These are phyloP conservation scores for Eretmocerus hayati DNA, from an alignment of 2,888 invertebrate genomes.

Conservation along the genomic window DNA sequence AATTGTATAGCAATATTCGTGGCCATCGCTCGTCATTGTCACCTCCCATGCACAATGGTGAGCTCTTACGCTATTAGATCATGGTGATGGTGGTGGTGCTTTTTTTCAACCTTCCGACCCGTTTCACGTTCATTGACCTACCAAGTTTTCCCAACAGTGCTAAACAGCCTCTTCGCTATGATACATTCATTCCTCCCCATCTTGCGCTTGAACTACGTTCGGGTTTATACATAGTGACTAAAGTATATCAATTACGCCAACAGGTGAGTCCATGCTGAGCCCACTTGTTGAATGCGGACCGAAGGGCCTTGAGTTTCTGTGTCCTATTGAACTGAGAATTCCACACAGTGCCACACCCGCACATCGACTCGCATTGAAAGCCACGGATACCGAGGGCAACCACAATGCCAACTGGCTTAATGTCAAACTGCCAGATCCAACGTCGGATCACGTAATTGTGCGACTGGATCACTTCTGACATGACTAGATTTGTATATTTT, in stretches of 20 bases:
- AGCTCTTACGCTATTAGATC: slow-evolving; percentile 27
- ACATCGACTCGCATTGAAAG: slow-evolving; percentile 69
- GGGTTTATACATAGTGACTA: too few species aligned
- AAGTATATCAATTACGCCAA: background rate
- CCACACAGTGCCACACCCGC: slow-evolving; percentile 79
- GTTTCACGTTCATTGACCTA: too few species aligned
- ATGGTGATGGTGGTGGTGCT: slow-evolving; percentile 17
- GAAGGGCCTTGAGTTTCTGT: slow-evolving; percentile 80
- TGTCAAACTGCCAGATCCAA: slow-evolving; percentile 75
- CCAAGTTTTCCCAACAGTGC: too few species aligned
- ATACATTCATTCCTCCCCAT: too few species aligned
- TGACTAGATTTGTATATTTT: too few species aligned
- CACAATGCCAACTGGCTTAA: slow-evolving; percentile 81
- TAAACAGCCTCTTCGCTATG: too few species aligned
- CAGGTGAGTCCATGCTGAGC: slow-evolving; percentile 90
- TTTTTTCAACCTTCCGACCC: too few species aligned
- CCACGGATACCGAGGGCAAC: slow-evolving; percentile 76
- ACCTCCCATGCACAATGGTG: slow-evolving; percentile 41
- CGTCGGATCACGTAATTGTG: slow-evolving; percentile 81
- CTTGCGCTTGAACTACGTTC: too few species aligned
- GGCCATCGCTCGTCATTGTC: slow-evolving; percentile 38
- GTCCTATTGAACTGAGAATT: slow-evolving; percentile 84
- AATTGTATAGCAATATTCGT: slow-evolving; percentile 53
- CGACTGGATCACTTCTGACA: slow-evolving; percentile 85
- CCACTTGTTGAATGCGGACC: slow-evolving; percentile 96